phyloP scores from a whole-genome alignment of 92 coral and sea anemone genomes.

The Siderastrea radians region DNA sequence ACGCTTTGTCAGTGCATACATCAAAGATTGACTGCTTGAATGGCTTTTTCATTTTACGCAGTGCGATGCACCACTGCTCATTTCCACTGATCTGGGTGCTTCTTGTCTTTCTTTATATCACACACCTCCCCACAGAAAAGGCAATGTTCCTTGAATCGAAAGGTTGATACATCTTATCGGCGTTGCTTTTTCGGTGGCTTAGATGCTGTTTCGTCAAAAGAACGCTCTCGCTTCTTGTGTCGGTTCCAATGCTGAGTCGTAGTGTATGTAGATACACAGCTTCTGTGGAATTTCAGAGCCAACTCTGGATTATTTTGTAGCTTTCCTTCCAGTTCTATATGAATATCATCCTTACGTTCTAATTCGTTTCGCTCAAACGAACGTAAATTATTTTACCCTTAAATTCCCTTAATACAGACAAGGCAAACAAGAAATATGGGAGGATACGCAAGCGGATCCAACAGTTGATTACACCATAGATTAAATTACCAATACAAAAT shows the following conservation, averaged over 20 bases:
- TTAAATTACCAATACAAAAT: no score
- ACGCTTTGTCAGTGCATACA: constrained; percentile 51
- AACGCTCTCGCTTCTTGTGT: constrained; percentile 54
- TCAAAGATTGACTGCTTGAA: constrained; percentile 70
- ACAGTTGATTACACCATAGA: no score
- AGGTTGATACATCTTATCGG: constrained; percentile 60
- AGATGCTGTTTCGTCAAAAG: constrained; percentile 24
- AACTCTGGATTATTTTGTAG: neutral
- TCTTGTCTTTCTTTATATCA: constrained; percentile 59
- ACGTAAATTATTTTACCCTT: no score
- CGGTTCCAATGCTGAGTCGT: constrained; percentile 59
- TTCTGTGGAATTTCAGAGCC: constrained; percentile 28
- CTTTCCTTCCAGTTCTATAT: no score
- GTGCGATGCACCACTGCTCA: constrained; percentile 64
- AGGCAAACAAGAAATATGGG: no score
- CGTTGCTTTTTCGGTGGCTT: constrained; percentile 55
- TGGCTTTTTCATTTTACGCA: constrained; percentile 47
- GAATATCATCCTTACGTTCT: no score
- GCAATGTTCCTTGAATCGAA: constrained; percentile 67
- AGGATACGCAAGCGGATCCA: no score
- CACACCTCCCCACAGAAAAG: constrained; percentile 77
- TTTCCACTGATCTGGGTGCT: constrained; percentile 69
- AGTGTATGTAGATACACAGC: constrained; percentile 75
- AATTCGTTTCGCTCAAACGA: no score
- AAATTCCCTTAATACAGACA: no score